Conservation (phyloP, 2,113 vertebrate genomes). For the Romanogobio albipinnatus region DNA sequence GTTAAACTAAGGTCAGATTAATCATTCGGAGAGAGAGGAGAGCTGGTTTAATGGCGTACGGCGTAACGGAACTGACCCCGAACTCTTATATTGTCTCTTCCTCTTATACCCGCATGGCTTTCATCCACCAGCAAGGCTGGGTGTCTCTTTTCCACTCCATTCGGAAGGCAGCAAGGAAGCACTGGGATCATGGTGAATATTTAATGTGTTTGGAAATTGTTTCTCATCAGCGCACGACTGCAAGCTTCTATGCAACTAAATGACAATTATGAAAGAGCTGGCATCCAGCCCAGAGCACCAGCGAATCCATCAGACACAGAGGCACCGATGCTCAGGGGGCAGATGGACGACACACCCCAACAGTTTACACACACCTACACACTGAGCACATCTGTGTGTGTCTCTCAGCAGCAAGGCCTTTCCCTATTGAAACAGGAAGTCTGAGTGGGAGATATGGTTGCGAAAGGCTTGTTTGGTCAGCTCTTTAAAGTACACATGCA, state of each 20-base stretch:
- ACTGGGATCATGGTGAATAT: slow-evolving; percentile 50
- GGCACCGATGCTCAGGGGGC: slow-evolving; percentile 43
- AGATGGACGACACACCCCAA: slow-evolving; percentile 5
- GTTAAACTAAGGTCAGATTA: slow-evolving; percentile 41
- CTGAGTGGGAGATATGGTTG: no score
- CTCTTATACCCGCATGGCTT: not conserved
- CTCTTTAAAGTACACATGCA: not conserved
- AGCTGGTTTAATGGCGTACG: not conserved
- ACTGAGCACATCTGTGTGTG: not conserved
- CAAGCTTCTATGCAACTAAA: slow-evolving; percentile 44
- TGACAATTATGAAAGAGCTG: slow-evolving; percentile 56
- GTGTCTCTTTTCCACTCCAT: slow-evolving; percentile 45
- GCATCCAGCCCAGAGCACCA: slow-evolving; percentile 43
- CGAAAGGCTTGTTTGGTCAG: not conserved
- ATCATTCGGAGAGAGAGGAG: slow-evolving; percentile 17
- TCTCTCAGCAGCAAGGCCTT: not conserved
- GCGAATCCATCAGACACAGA: slow-evolving; percentile 59
- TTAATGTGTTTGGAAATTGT: slow-evolving; percentile 62
- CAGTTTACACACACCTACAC: not conserved
- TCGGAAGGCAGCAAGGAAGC: slow-evolving; percentile 26
- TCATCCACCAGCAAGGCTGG: slow-evolving; percentile 24
- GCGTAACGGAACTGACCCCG: slow-evolving; percentile 5
- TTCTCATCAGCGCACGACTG: slow-evolving; percentile 54
- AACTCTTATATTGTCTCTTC: slow-evolving; percentile 4
- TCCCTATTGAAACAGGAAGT: not conserved